phyloP scores from a whole-genome alignment of 2,113 vertebrate species.

The Xyrauchen texanus region DNA sequence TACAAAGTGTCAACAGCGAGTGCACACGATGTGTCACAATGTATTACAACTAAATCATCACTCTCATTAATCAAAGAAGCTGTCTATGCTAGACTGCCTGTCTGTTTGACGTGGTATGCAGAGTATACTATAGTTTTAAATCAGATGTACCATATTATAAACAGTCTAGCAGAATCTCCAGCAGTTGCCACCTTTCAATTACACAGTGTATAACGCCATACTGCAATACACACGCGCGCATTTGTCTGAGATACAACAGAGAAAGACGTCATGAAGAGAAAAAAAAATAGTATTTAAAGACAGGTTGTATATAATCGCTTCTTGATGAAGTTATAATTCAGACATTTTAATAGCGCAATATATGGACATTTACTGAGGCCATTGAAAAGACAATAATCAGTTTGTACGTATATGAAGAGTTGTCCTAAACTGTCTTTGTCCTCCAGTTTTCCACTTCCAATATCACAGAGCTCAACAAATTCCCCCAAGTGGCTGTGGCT shows the following conservation, averaged over 20 bases:
- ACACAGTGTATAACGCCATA: too few species aligned
- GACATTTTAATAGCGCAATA: constrained; percentile 61
- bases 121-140: too few species aligned
- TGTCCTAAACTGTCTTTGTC: constrained; percentile 43
- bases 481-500: background rate
- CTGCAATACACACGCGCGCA: background rate
- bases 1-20: too few species aligned
- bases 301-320: constrained; percentile 56
- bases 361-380: constrained; percentile 66
- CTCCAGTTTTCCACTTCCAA: background rate
- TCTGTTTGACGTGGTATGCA: too few species aligned
- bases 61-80: too few species aligned
- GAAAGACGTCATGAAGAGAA: constrained; percentile 35
- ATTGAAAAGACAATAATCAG: constrained; percentile 64
- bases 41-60: too few species aligned
- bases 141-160: too few species aligned
- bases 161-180: too few species aligned
- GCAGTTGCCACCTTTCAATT: too few species aligned
- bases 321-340: constrained; percentile 70
- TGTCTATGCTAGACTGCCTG: too few species aligned
- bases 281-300: constrained; percentile 59
- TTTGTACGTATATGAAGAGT: constrained; percentile 53
- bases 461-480: background rate
- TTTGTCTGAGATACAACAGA: constrained; percentile 9
- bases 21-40: too few species aligned